Conservation (phyloP, 2,888 invertebrate species). For the Rotaria magnacalcarata region DNA sequence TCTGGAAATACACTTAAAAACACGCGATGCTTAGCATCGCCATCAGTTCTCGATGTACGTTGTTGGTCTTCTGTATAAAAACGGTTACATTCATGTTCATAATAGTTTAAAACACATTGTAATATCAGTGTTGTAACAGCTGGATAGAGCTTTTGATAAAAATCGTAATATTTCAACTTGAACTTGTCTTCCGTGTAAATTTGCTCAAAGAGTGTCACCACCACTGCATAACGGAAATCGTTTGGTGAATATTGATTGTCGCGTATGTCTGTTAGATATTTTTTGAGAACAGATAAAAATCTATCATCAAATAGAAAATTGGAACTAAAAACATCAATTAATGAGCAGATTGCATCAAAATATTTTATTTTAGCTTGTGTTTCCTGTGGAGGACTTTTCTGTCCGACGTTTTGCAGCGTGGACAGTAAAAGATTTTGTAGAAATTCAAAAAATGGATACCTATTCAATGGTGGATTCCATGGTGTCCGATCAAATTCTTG, state of each 20-base stretch:
- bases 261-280: neutral
- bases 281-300: neutral
- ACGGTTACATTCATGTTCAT: neutral
- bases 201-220: neutral
- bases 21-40: neutral
- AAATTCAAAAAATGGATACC: no score
- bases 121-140: neutral
- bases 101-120: conserved; percentile 21
- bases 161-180: neutral
- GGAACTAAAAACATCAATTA: no score
- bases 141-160: conserved; percentile 10
- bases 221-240: neutral
- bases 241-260: conserved; percentile 16
- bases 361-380: no score
- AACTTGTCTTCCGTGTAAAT: neutral
- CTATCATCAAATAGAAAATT: conserved; percentile 14
- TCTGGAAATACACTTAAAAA: conserved; percentile 11
- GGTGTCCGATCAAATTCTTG: no score
- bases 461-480: no score
- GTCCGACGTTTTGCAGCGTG: no score
- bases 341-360: no score
- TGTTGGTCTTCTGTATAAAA: neutral
- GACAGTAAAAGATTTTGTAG: no score
- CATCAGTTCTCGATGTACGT: neutral
- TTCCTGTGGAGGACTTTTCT: no score